A percentile compares a stretch with the other conserved stretches of the same genome.
Evolutionary conservation across 1,140 invertebrate species (phyloP).

Genomic region (Acyrthosiphon pisum): DNA sequence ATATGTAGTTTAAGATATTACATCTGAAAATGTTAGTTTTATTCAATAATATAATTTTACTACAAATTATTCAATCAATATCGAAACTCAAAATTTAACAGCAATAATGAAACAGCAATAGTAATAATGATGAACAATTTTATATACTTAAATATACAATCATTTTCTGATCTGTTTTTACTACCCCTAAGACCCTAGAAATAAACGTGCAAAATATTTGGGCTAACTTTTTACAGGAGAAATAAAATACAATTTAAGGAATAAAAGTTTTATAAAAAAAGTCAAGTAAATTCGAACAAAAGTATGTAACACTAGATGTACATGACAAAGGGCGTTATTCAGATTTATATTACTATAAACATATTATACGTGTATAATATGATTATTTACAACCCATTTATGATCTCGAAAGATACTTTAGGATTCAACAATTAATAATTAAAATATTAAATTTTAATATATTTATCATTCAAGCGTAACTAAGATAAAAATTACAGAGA

Average conservation of each 20-base stretch:
- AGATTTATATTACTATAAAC: too few species aligned
- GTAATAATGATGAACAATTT: background rate
- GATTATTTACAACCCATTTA: background rate
- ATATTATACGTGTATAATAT: background rate
- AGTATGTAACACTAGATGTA: background rate
- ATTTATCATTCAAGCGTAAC: background rate
- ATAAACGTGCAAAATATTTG: background rate
- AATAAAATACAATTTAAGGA: background rate
- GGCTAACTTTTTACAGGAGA: background rate
- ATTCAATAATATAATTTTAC: background rate
- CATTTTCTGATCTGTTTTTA: background rate
- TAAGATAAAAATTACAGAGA: background rate
- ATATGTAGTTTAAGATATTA: background rate
- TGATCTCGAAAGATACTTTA: slow-evolving; percentile 10
- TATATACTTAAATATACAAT: background rate
- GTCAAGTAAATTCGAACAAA: background rate
- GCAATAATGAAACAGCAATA: too few species aligned
- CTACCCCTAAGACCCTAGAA: background rate
- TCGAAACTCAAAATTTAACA: background rate
- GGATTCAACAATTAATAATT: background rate
- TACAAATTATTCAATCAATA: background rate
- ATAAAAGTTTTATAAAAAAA: background rate
- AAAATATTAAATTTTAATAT: background rate
- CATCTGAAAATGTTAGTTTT: background rate
- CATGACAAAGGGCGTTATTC: background rate